Evolutionary conservation across 2,888 invertebrate species (phyloP), one percentile per base, ranked within the genome.

Genomic region (Phlogophora meticulosa): DNA sequence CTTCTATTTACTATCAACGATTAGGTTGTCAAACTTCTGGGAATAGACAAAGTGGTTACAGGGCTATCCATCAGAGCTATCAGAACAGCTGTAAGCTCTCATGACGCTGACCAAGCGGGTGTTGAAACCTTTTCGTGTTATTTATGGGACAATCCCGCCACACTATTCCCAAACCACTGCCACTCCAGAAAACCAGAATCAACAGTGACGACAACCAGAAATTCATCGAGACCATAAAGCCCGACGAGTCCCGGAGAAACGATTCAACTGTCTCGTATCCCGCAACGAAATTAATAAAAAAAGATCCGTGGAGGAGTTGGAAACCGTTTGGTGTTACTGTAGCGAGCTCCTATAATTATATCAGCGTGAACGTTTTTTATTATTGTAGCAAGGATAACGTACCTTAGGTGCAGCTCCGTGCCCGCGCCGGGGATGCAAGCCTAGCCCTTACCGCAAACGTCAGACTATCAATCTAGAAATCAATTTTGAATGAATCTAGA

Each of bases 401-500:
- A 46, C 0, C 7, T 36, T 36, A 7, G 5, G 0, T 11, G 11
- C 20, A 3, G 38, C 17, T 48, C 3, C 24, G 4, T 34, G 32
- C 13, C 17, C 3, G 10, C 9, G 11, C 38, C 40, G 17, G 11
- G 4, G 10, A 40, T 34, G 22, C 13, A n/a, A 28, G 10, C 15
- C 7, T 20, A 1, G 7, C 17, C 15, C 28, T 28, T 20, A 24
- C 10, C 7, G 7, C 20, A 58, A 11, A 17, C 11, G 7, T 17
- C n/a, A 46, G 4, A n/a, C 40, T n/a, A 53, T 28, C 15, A 7
- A 71, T 2, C 17, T 9, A 42, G 10, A 17, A 10, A 3, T 7
- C 17, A 28, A 49, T 45, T 53, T 69, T 57, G 20, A 48, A 55
- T 57, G 24, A 67, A 63, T 58, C 46, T 56, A 59, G 72, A 80